These are phyloP conservation scores for Antheraea yamamai DNA, from an alignment of 2,888 invertebrate genomes.

Conservation along the genomic window DNA sequence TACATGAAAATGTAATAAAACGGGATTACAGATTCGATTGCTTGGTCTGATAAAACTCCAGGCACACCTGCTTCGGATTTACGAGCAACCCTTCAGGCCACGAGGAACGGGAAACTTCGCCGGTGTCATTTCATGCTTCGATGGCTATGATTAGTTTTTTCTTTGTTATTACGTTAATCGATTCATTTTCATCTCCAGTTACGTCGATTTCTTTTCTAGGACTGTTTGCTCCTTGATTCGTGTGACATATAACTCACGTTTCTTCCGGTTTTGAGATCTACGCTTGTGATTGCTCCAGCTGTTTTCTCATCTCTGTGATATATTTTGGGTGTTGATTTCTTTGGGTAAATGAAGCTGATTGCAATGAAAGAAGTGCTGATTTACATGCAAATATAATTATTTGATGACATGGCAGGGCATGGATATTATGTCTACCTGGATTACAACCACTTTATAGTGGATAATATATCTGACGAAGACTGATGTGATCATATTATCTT, in stretches of 20 bases:
- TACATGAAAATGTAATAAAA: slow-evolving; percentile 51
- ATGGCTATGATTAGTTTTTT: slow-evolving; percentile 21
- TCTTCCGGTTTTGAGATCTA: neutral
- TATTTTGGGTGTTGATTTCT: too few species aligned
- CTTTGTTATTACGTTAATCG: slow-evolving; percentile 1
- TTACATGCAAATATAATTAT: neutral
- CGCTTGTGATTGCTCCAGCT: neutral
- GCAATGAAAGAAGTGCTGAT: neutral
- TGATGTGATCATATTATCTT: too few species aligned
- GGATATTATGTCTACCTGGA: too few species aligned
- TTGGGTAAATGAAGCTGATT: neutral
- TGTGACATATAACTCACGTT: neutral
- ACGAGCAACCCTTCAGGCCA: slow-evolving; percentile 55
- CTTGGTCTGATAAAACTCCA: slow-evolving; percentile 54
- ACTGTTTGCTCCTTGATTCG: neutral
- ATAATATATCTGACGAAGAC: too few species aligned
- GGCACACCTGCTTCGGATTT: slow-evolving; percentile 53
- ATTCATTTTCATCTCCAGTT: neutral
- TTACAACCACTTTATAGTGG: too few species aligned
- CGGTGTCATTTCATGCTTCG: slow-evolving; percentile 36
- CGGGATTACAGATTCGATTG: slow-evolving; percentile 59
- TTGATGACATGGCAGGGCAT: too few species aligned
- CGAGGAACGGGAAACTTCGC: slow-evolving; percentile 37
- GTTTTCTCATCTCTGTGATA: too few species aligned
- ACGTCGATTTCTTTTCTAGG: neutral